A percentile compares a stretch with the other conserved stretches of the same genome.
Evolutionary conservation across 2,888 invertebrate genomes (phyloP).

Genomic region (Invenusta paracnida): DNA sequence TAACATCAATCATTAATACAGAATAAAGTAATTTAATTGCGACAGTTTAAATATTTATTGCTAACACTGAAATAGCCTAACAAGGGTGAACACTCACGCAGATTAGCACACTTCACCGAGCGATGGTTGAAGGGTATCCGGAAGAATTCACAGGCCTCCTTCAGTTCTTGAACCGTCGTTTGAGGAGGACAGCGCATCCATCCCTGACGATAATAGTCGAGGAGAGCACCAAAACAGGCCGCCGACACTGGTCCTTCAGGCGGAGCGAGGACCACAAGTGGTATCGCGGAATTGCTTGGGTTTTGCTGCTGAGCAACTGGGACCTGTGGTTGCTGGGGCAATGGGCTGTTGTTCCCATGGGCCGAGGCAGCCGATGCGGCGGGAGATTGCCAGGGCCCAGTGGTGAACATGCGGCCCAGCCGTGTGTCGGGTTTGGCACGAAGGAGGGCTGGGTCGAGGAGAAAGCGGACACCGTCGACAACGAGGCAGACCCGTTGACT

Average conservation of each 20-base stretch:
- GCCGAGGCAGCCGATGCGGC: too few species aligned
- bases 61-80: too few species aligned
- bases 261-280: constrained; percentile 91
- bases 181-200: constrained; percentile 88
- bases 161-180: constrained; percentile 86
- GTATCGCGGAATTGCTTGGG: constrained; percentile 90
- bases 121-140: constrained; percentile 91
- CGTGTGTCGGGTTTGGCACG: constrained; percentile 94
- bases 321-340: too few species aligned
- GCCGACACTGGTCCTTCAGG: constrained; percentile 94
- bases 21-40: too few species aligned
- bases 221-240: constrained; percentile 83
- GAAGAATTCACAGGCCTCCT: constrained; percentile 97
- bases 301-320: constrained; percentile 83
- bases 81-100: constrained; percentile 71
- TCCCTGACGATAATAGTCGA: constrained; percentile 88
- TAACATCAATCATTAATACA: too few species aligned
- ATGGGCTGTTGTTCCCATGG: too few species aligned
- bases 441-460: constrained; percentile 85
- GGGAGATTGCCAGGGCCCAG: too few species aligned
- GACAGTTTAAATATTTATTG: too few species aligned
- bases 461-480: constrained; percentile 83
- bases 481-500: constrained; percentile 77
- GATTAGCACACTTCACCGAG: constrained; percentile 80
- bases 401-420: constrained; percentile 94